These are phyloP conservation scores for Exephanes ischioxanthus DNA, from an alignment of 2,888 invertebrate species.

Conservation along the genomic window DNA sequence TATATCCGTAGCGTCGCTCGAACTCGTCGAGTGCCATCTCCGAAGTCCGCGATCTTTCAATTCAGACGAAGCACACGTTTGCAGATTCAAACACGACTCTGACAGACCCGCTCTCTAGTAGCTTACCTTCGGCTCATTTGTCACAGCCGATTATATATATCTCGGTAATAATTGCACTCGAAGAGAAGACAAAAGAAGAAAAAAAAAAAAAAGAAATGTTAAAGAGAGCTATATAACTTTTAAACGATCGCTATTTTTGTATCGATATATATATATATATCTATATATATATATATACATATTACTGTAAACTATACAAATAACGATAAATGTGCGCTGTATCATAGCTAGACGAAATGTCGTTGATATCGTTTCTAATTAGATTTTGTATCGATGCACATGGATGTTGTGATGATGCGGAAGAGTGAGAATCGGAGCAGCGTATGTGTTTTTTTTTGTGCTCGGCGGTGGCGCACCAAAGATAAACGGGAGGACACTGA, in stretches of 20 bases:
- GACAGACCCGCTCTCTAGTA: constrained; percentile 8
- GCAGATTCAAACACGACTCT: background rate
- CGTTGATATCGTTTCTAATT: constrained; percentile 53
- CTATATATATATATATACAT: constrained; percentile 7
- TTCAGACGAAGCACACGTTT: background rate
- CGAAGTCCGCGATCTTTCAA: constrained; percentile 8
- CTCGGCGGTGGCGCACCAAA: constrained; percentile 28
- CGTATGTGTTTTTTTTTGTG: constrained; percentile 10
- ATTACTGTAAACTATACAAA: constrained; percentile 29
- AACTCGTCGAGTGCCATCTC: constrained; percentile 11
- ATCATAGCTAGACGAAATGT: constrained; percentile 30
- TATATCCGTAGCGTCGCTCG: constrained; percentile 1
- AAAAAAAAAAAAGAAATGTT: constrained; percentile 30
- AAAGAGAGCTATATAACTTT: constrained; percentile 45
- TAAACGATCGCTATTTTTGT: constrained; percentile 66
- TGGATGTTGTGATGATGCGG: background rate
- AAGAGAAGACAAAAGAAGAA: constrained; percentile 13
- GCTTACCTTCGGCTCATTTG: constrained; percentile 15
- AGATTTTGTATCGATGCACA: constrained; percentile 62
- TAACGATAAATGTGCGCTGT: constrained; percentile 28
- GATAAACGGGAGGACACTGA: constrained; percentile 18
- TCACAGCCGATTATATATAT: background rate
- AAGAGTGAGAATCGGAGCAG: constrained; percentile 7
- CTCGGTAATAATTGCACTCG: constrained; percentile 11
- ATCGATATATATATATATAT: constrained; percentile 58